A percentile compares a stretch with the other conserved stretches of the same genome.
Conservation (phyloP, 2,113 vertebrate species). For the Thamnaconus septentrionalis region DNA sequence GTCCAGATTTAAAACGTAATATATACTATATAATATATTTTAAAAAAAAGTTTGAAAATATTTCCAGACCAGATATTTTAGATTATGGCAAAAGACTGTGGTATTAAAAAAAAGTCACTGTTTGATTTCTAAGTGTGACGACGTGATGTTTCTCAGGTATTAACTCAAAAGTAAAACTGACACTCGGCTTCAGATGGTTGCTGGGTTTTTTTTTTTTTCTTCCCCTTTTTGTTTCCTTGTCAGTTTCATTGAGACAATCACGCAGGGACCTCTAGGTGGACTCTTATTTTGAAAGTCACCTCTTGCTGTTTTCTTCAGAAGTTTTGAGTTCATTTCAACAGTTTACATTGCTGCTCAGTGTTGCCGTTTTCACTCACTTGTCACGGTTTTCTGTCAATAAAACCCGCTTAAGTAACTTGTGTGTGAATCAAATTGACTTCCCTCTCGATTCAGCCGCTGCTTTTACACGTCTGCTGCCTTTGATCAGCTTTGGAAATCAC, state of each 20-base stretch:
- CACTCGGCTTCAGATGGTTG: background rate
- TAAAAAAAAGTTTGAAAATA: background rate
- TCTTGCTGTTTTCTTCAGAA: background rate
- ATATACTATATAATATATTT: background rate
- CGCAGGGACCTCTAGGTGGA: no score
- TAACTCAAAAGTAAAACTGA: no score
- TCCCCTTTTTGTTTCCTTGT: background rate
- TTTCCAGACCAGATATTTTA: background rate
- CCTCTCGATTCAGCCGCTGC: no score
- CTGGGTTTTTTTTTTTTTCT: background rate
- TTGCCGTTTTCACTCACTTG: no score
- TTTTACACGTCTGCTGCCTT: no score
- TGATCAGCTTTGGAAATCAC: no score
- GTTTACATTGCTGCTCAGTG: slow-evolving; percentile 52
- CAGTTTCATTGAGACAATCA: background rate
- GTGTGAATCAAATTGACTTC: no score
- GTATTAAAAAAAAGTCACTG: no score
- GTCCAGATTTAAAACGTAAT: background rate
- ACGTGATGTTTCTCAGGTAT: no score
- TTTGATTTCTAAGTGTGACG: no score
- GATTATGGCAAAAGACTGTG: no score
- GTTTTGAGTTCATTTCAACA: background rate
- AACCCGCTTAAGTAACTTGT: slow-evolving; percentile 43
- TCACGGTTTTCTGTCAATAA: slow-evolving; percentile 62
- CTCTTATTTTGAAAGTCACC: no score